phyloP scores from a whole-genome alignment of 2,113 vertebrate genomes.

The Calonectris borealis region DNA sequence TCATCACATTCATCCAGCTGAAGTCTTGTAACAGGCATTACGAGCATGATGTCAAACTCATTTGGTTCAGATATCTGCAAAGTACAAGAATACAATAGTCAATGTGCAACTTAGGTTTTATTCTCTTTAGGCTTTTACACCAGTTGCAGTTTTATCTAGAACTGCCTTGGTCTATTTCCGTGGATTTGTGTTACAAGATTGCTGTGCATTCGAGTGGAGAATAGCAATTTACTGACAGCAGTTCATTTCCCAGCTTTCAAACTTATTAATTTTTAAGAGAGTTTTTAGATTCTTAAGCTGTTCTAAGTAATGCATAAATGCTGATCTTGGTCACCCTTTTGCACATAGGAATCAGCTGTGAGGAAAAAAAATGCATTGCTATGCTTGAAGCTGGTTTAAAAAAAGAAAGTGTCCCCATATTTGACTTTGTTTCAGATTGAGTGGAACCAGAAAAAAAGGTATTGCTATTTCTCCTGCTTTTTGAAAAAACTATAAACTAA shows the following conservation, averaged over 20 bases:
- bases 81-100: background rate
- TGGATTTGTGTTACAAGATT: background rate
- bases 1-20: slow-evolving; percentile 31
- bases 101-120: background rate
- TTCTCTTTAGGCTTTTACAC: background rate
- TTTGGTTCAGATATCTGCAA: slow-evolving; percentile 72
- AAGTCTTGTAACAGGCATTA: slow-evolving; percentile 52
- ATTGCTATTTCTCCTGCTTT: background rate
- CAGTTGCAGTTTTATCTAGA: background rate
- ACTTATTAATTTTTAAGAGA: background rate
- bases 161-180: background rate
- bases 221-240: background rate
- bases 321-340: background rate
- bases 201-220: background rate
- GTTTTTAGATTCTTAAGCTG: background rate
- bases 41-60: slow-evolving; percentile 81
- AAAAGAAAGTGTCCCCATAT: accelerated
- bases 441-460: background rate
- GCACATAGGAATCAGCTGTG: background rate
- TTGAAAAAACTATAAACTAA: background rate
- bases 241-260: background rate
- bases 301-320: background rate
- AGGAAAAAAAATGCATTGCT: background rate
- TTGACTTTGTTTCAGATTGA: background rate
- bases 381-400: background rate